phyloP scores from a whole-genome alignment of 2,113 vertebrate genomes.

The Ceyx cyanopectus region DNA sequence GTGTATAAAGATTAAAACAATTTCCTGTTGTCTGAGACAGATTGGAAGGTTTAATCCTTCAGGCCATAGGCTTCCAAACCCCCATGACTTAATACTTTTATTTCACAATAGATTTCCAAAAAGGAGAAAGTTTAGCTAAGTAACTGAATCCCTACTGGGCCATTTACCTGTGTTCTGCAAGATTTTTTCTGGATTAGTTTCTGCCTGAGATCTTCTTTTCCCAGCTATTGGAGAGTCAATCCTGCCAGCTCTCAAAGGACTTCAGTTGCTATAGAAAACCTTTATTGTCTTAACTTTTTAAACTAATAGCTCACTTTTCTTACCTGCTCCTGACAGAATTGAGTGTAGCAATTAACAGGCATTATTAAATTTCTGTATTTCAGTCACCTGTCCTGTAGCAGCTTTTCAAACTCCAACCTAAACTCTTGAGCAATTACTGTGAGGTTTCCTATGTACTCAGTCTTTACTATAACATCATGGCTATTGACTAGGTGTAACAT shows the following conservation, averaged over 20 bases:
- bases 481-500: neutral
- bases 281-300: neutral
- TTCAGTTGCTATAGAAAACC: neutral
- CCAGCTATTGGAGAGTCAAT: neutral
- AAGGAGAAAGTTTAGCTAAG: neutral
- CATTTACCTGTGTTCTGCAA: conserved; percentile 23
- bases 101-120: neutral
- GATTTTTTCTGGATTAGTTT: conserved; percentile 32
- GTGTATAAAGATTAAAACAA: conserved; percentile 18
- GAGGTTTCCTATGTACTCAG: neutral
- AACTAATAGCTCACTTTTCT: neutral
- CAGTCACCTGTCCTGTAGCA: neutral
- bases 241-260: neutral
- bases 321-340: neutral
- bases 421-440: neutral
- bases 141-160: neutral
- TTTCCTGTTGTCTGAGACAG: conserved; percentile 29
- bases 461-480: neutral
- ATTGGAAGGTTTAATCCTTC: conserved; percentile 24
- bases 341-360: neutral
- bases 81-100: neutral
- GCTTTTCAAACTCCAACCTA: neutral
- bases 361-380: neutral
- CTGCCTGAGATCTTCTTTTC: neutral
- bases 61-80: neutral